Percentiles rank a stretch among this genome's conserved stretches.
These are phyloP conservation scores for Balearica regulorum DNA, from an alignment of 2,797 vertebrate genomes.

Conservation along the genomic window DNA sequence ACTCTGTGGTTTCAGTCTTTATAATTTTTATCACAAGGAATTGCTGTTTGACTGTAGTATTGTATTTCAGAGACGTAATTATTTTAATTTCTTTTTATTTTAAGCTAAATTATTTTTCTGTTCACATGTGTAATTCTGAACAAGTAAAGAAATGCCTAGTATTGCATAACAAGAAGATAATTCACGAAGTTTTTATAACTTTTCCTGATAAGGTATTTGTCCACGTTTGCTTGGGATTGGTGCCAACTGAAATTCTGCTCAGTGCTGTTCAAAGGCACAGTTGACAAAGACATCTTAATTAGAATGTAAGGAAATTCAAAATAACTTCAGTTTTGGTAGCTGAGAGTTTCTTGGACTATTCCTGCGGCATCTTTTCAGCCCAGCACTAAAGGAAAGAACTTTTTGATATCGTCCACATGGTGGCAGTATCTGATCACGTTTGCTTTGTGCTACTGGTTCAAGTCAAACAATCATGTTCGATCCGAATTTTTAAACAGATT, in stretches of 20 bases:
- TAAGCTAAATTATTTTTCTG: background rate
- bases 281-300: background rate
- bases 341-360: background rate
- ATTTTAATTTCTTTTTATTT: background rate
- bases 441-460: background rate
- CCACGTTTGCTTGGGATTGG: background rate
- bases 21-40: background rate
- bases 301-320: background rate
- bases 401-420: background rate
- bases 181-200: background rate
- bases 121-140: background rate
- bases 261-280: background rate
- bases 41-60: background rate
- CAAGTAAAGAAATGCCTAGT: background rate
- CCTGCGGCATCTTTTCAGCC: background rate
- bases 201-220: background rate
- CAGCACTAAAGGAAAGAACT: background rate
- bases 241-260: background rate
- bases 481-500: background rate
- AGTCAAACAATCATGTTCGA: background rate
- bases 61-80: background rate
- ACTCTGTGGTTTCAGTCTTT: background rate
- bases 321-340: background rate
- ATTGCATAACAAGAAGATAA: background rate
- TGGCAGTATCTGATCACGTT: constrained; percentile 8